Evolutionary conservation across 2,797 vertebrate species (phyloP).

Genomic region (Siniperca scherzeri): DNA sequence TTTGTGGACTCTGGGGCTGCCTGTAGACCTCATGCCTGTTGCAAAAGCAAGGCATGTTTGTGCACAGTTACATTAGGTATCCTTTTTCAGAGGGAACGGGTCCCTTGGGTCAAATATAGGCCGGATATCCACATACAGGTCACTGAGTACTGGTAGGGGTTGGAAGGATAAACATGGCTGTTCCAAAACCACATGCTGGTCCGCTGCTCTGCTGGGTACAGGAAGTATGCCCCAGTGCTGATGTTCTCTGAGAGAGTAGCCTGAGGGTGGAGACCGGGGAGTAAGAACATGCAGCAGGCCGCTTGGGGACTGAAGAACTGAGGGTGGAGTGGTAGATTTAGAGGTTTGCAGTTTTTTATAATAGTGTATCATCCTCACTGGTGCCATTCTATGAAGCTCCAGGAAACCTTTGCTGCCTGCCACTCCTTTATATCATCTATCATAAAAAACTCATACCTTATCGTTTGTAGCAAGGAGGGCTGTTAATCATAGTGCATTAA

Average conservation of each 20-base stretch:
- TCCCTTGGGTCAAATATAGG: conserved; percentile 97
- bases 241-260: conserved; percentile 82
- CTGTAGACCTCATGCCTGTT: conserved; percentile 95
- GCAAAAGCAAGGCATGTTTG: conserved; percentile 97
- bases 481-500: conserved; percentile 72
- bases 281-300: conserved; percentile 51
- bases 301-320: conserved; percentile 34
- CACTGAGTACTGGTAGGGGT: conserved; percentile 92
- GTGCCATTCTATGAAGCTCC: conserved; percentile 47
- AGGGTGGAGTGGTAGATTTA: conserved; percentile 50
- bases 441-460: conserved; percentile 42
- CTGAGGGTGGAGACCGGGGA: conserved; percentile 71
- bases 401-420: conserved; percentile 20
- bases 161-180: conserved; percentile 92
- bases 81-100: conserved; percentile 98
- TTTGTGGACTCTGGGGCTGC: conserved; percentile 85
- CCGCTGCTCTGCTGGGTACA: conserved; percentile 86
- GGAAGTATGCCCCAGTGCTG: conserved; percentile 87
- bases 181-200: conserved; percentile 94
- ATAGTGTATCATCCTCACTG: conserved; percentile 39
- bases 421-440: conserved; percentile 34
- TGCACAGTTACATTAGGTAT: conserved; percentile 98
- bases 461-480: conserved; percentile 43
- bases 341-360: conserved; percentile 45
- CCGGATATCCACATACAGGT: conserved; percentile 97